Evolutionary conservation across 2,888 invertebrate species (phyloP), one percentile per base, ranked within the genome.

Genomic region (Tenthredo scrophulariae): DNA sequence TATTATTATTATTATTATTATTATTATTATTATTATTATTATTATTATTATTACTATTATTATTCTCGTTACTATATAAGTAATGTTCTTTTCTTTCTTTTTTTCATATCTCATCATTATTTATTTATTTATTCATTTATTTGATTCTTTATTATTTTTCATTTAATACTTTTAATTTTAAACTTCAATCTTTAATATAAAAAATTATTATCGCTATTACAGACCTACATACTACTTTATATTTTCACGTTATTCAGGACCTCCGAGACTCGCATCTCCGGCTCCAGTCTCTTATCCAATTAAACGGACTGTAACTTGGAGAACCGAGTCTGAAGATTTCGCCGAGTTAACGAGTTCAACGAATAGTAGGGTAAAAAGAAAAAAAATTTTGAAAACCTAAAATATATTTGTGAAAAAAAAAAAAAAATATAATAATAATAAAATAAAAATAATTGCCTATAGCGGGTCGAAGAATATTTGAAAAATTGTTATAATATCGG

Each of bases 131-230:
- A 72, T 46, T 65, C 72, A 50, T 84, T 75, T 72, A 40, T 80
- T 82, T 84, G 1, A n/a, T 10, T 85, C 7, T 77, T 74, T 67
- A n/a, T 77, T 77, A 50, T 84, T 86, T 74, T n/a, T 29, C 29
- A 54, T 85, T 75, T 77, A 80, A 58, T 37, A 77, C 80, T 29
- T 80, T 80, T 85, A 84, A 79, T 37, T 85, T 85, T 40, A 86
- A 85, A 85, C 37, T 85, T 85, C 4, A 65, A 82, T 85, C 46
- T 85, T 80, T 85, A 84, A 85, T 85, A 86, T 85, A 67, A 72
- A 89, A 88, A 88, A 89, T 89, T 88, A 88, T 89, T 88, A 88
- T 89, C 87, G 85, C 88, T 88, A 88, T 86, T 87, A 85, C 87
- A 86, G 85, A 82, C 29, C 86, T 87, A 86, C 82, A 75, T 86